A percentile compares a stretch with the other conserved stretches of the same genome.
Conservation (phyloP, 2,113 vertebrate genomes). For the Clarias gariepinus region DNA sequence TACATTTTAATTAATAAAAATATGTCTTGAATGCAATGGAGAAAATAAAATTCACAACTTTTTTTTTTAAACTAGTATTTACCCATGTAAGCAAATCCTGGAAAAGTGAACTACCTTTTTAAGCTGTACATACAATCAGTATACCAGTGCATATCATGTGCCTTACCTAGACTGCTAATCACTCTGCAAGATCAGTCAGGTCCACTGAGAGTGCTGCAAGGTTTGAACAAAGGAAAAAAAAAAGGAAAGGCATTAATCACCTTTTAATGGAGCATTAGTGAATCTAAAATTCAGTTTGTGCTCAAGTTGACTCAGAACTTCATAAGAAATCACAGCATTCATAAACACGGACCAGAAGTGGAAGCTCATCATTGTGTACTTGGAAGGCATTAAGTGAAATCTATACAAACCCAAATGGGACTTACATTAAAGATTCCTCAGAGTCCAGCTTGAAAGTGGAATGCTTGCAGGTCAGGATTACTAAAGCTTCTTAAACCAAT, state of each 20-base stretch:
- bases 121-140: no score
- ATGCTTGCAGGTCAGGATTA: slow-evolving; percentile 69
- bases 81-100: not conserved
- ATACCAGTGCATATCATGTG: no score
- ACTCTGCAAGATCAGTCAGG: not conserved
- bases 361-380: slow-evolving; percentile 71
- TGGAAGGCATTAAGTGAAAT: not conserved
- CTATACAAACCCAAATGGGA: not conserved
- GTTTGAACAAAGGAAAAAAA: not conserved
- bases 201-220: no score
- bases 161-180: not conserved
- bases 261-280: not conserved
- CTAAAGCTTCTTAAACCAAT: not conserved
- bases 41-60: not conserved
- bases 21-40: not conserved
- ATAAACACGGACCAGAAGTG: slow-evolving; percentile 80
- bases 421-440: slow-evolving; percentile 80
- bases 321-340: slow-evolving; percentile 66
- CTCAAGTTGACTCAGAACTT: slow-evolving; percentile 70
- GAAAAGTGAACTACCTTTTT: no score
- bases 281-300: not conserved
- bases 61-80: not conserved
- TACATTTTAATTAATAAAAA: no score
- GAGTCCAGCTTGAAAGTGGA: slow-evolving; percentile 76
- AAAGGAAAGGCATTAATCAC: not conserved